Percentiles rank a stretch among this genome's conserved stretches.
phyloP scores from a whole-genome alignment of 2,888 invertebrate species.

The Aspidiotus destructor region DNA sequence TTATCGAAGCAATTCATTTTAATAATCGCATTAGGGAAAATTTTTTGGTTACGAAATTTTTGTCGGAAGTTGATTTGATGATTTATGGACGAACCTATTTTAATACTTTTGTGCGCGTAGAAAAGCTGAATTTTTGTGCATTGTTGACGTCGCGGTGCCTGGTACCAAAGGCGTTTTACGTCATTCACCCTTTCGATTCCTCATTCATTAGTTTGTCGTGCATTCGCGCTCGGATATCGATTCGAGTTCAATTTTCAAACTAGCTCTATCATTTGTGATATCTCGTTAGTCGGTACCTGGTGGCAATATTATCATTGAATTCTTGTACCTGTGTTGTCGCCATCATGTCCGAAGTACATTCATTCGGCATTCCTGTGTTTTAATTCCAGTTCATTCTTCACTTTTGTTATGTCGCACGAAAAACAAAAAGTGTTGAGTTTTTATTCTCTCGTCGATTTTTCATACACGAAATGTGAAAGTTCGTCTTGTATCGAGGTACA shows the following conservation, averaged over 20 bases:
- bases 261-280: neutral
- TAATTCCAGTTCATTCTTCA: neutral
- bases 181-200: conserved; percentile 10
- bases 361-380: neutral
- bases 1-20: too few relatives aligned
- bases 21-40: neutral
- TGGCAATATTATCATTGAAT: neutral
- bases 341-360: too few relatives aligned
- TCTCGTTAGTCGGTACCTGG: neutral
- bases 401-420: conserved; percentile 5
- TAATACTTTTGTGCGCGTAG: too few relatives aligned
- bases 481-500: conserved; percentile 11
- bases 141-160: conserved; percentile 6
- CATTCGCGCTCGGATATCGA: conserved; percentile 7
- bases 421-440: conserved; percentile 21
- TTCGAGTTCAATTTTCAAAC: conserved; percentile 7
- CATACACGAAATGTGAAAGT: conserved; percentile 6
- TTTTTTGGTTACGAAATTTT: neutral
- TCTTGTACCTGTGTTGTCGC: neutral
- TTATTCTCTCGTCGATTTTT: conserved; percentile 24
- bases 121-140: too few relatives aligned
- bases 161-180: conserved; percentile 22
- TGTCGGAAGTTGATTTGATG: conserved; percentile 8
- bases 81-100: conserved; percentile 17
- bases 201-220: conserved; percentile 8